Percentiles rank a stretch among this genome's conserved stretches.
phyloP scores from a whole-genome alignment of 1,140 invertebrate genomes.

The Probaryconus sp. region DNA sequence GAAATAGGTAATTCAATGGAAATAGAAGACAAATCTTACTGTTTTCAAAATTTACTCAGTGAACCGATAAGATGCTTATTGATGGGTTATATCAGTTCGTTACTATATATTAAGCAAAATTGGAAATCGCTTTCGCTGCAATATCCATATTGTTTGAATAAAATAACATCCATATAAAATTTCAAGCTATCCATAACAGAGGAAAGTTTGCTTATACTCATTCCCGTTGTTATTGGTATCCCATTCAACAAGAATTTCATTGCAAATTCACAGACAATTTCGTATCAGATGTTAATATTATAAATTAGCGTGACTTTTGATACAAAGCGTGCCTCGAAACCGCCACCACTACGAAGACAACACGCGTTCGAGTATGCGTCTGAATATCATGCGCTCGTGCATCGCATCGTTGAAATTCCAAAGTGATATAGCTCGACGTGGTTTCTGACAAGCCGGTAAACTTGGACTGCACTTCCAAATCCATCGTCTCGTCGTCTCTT shows the following conservation, averaged over 20 bases:
- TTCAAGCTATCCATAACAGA: too few relatives aligned
- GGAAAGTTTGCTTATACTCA: not conserved
- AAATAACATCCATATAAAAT: too few relatives aligned
- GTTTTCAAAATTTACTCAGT: too few relatives aligned
- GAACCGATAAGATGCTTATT: too few relatives aligned
- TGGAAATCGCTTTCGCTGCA: too few relatives aligned
- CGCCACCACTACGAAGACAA: slow-evolving; percentile 20
- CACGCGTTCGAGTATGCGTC: slow-evolving; percentile 36
- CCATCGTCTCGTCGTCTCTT: too few relatives aligned
- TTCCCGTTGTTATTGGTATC: not conserved
- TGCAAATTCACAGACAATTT: slow-evolving; percentile 24
- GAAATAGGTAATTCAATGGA: too few relatives aligned
- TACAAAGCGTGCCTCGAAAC: slow-evolving; percentile 36
- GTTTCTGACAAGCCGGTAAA: slow-evolving; percentile 47
- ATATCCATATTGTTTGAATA: too few relatives aligned
- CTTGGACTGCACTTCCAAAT: slow-evolving; percentile 36
- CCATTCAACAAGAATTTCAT: slow-evolving; percentile 10
- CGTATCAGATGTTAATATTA: slow-evolving; percentile 27
- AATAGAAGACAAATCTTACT: too few relatives aligned
- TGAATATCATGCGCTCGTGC: slow-evolving; percentile 50
- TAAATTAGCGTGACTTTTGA: slow-evolving; percentile 42
- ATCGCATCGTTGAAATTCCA: slow-evolving; percentile 58
- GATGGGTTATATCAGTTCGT: too few relatives aligned
- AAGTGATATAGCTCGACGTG: slow-evolving; percentile 53
- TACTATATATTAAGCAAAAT: too few relatives aligned